Percentiles rank a stretch among this genome's conserved stretches.
These are phyloP conservation scores for Apocheima hispidaria DNA, from an alignment of 2,888 invertebrate genomes.

Conservation along the genomic window DNA sequence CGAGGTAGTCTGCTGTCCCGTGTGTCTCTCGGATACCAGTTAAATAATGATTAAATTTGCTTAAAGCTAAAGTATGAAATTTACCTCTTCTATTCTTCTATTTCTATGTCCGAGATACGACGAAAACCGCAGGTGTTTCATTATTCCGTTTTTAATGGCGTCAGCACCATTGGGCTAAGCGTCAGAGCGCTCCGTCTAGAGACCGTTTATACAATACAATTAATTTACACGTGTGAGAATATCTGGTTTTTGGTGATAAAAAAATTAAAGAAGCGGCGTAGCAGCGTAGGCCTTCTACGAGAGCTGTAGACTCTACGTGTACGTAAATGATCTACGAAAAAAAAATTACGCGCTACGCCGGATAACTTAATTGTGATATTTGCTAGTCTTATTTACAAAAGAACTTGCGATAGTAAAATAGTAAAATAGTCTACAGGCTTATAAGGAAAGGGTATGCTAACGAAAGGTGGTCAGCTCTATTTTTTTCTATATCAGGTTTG, in stretches of 20 bases:
- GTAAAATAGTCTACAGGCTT: too few relatives aligned
- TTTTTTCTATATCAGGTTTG: too few relatives aligned
- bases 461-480: too few relatives aligned
- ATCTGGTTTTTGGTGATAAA: not conserved
- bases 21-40: too few relatives aligned
- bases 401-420: too few relatives aligned
- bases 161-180: slow-evolving; percentile 70
- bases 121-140: slow-evolving; percentile 83
- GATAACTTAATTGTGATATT: not conserved
- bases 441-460: too few relatives aligned
- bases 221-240: slow-evolving; percentile 20
- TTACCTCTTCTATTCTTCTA: slow-evolving; percentile 11
- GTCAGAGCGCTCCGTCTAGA: slow-evolving; percentile 48
- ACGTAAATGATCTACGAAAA: slow-evolving; percentile 5
- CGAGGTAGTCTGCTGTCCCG: too few relatives aligned
- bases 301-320: not conserved
- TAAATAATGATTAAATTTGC: not conserved
- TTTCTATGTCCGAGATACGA: slow-evolving; percentile 50
- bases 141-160: slow-evolving; percentile 83
- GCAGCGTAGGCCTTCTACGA: not conserved
- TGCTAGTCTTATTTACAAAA: not conserved
- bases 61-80: too few relatives aligned
- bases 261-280: not conserved
- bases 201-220: slow-evolving; percentile 38
- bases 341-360: not conserved